phyloP scores from a whole-genome alignment of 2,113 vertebrate genomes.

The Xenotilapia flavipinnis region DNA sequence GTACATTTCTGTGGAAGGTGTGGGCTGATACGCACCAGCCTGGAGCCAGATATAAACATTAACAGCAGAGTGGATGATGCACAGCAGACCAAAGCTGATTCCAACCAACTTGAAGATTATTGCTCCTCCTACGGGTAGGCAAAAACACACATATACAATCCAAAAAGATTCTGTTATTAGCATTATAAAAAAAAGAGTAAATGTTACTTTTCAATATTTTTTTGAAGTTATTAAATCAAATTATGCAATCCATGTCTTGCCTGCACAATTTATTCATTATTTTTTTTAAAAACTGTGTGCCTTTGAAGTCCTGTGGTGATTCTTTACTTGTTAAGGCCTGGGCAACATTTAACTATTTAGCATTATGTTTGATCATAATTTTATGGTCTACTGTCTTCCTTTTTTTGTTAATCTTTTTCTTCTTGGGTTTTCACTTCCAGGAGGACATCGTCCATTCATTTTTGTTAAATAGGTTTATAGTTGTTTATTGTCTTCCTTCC shows the following conservation, averaged over 20 bases:
- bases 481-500: not conserved
- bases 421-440: not conserved
- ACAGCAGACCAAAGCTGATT: not conserved
- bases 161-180: not conserved
- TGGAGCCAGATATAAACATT: not conserved
- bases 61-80: not conserved
- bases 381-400: not conserved
- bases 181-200: not conserved
- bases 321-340: not conserved
- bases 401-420: not conserved
- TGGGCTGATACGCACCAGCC: not conserved
- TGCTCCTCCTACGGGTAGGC: not conserved
- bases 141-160: not conserved
- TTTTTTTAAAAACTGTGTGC: not conserved
- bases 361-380: not conserved
- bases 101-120: not conserved
- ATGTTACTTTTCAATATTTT: not conserved
- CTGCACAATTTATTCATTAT: not conserved
- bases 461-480: not conserved
- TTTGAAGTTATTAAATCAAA: not conserved
- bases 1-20: not conserved
- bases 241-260: not conserved
- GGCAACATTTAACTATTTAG: not conserved
- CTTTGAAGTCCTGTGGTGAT: accelerated
- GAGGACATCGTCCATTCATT: accelerated